Conservation (phyloP, 35 echinoderm and acorn worm genomes). For the Stichopus chloronotus region DNA sequence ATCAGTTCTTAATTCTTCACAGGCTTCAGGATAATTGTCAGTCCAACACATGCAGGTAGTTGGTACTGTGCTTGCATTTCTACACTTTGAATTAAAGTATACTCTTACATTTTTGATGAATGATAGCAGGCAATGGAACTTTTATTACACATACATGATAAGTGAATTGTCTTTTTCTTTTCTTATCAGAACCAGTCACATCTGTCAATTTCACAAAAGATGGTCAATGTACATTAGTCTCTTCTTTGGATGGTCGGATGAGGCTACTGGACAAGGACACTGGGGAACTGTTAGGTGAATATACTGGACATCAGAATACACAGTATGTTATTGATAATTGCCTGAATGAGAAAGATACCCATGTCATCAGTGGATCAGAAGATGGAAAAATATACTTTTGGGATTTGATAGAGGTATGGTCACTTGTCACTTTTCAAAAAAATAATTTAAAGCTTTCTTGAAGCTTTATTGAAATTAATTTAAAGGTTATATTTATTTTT, state of each 20-base stretch:
- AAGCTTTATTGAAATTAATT: no score
- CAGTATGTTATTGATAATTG: conserved; percentile 92
- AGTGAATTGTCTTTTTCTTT: not conserved
- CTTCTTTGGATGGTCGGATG: conserved; percentile 81
- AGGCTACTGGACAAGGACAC: conserved; percentile 91
- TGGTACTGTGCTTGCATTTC: no score
- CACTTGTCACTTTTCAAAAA: not conserved
- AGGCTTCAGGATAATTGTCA: no score
- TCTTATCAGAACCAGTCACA: conserved; percentile 82
- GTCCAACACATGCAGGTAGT: no score
- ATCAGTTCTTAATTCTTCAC: no score
- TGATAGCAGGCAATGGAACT: no score
- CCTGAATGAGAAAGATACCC: conserved; percentile 90
- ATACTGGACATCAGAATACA: conserved; percentile 85
- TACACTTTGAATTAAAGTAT: no score
- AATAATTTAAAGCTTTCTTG: no score
- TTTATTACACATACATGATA: no score
- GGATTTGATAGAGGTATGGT: conserved; percentile 93
- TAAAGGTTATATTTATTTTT: no score
- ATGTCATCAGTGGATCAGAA: conserved; percentile 95
- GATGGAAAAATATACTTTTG: conserved; percentile 98
- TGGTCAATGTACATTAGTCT: conserved; percentile 91
- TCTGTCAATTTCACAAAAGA: conserved; percentile 94
- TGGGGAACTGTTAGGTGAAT: conserved; percentile 92
- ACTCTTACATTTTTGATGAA: no score